Base-by-base conservation (phyloP, 2,888 invertebrate species). In the Rhorus exstirpatorius region DNA sequence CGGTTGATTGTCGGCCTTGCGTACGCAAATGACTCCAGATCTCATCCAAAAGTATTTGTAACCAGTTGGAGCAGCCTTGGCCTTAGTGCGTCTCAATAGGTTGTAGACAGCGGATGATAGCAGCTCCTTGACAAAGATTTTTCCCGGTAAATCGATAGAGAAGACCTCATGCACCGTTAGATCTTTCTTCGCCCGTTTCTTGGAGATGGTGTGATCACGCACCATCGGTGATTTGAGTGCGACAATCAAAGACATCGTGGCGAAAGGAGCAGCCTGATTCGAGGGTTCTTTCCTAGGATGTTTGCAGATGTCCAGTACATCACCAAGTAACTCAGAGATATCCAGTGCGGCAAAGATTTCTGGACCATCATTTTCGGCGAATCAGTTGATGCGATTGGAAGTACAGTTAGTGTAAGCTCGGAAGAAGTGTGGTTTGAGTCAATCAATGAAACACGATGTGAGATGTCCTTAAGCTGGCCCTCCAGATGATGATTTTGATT, bases 31-130 rank as follows among this genome's bases (percentile, higher is more conserved):
- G 26, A n/a, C n/a, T 3, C 75, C 58, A 4, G 55, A 24, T 17
- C n/a, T 38, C 2, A 75, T 51, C 75, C 75, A 75, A 4, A 58
- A 65, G 38, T 55, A 65, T 17, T 75, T 65, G 24, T 38, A 65
- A 0, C 44, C 19, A 14, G 17, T 10, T 24, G 10, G 35, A 7
- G 44, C 26, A 2, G 75, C 75, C 17, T 44, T 76, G 1, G 31
- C 53, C 26, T 76, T 76, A 1, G 65, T 53, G 7, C 7, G 41
- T 12, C 19, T 8, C 10, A 41, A 55, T 1, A 65, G 38, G 17
- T 67, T 76, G 63, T 76, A 55, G 31, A 12, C 4, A 6, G 41
- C 38, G 2, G 46, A 3, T 6, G 31, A 49, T 8, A 74, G 14
- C n/a, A 61, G 38, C 26, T 74, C 63, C 12, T 74, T 74, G 1